These are phyloP conservation scores for Diaprepes abbreviatus DNA, from an alignment of 2,888 invertebrate genomes.

Conservation along the genomic window DNA sequence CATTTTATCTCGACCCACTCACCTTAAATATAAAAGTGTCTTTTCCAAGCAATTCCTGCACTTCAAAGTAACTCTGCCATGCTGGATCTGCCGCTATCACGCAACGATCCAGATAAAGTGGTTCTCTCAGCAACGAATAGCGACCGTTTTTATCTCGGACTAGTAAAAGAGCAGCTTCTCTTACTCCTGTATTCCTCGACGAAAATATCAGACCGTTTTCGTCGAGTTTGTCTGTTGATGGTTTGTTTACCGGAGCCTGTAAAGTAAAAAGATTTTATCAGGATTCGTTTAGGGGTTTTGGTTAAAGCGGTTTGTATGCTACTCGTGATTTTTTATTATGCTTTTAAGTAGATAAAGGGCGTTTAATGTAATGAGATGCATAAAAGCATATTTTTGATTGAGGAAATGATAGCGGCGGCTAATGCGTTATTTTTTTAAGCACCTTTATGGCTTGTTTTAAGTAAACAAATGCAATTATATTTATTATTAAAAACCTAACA, in stretches of 20 bases:
- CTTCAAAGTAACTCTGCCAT: conserved; percentile 94
- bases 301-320: not conserved
- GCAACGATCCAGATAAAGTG: conserved; percentile 90
- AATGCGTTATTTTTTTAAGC: too few species aligned
- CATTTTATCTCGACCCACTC: conserved; percentile 49
- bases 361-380: not conserved
- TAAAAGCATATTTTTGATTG: not conserved
- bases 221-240: conserved; percentile 49
- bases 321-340: not conserved
- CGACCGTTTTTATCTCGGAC: conserved; percentile 92
- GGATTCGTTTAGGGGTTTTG: not conserved
- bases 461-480: too few species aligned
- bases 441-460: too few species aligned
- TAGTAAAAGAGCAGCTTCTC: conserved; percentile 89
- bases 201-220: conserved; percentile 69
- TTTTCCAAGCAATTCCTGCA: conserved; percentile 92
- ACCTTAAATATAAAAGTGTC: conserved; percentile 97
- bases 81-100: conserved; percentile 92
- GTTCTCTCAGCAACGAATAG: conserved; percentile 89
- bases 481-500: too few species aligned
- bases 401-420: not conserved
- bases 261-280: conserved; percentile 22
- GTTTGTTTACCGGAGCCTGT: conserved; percentile 37
- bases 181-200: conserved; percentile 81
- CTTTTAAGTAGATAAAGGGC: not conserved